These are phyloP conservation scores for Vultur gryphus DNA, from an alignment of 2,797 vertebrate species.

Conservation along the genomic window DNA sequence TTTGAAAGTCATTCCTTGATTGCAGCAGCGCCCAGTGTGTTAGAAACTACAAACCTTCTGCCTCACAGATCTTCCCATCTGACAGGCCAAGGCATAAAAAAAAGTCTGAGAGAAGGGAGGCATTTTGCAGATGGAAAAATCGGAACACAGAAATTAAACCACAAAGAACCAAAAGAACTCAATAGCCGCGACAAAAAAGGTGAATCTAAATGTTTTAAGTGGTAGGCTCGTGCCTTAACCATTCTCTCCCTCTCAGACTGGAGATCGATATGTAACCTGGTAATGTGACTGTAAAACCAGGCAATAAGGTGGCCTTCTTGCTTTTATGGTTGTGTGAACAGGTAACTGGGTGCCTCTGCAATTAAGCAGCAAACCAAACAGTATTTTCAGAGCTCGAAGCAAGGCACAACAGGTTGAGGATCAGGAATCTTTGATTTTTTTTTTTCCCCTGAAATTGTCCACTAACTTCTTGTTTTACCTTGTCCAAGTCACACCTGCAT, in stretches of 20 bases:
- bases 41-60: neutral
- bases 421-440: neutral
- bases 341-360: neutral
- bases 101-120: neutral
- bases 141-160: neutral
- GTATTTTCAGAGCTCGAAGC: neutral
- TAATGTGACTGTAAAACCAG: neutral
- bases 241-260: neutral
- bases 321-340: no score
- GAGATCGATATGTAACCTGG: fast-evolving
- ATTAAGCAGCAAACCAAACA: neutral
- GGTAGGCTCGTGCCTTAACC: fast-evolving
- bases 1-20: neutral
- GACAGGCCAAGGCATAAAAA: no score
- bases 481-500: neutral
- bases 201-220: fast-evolving
- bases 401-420: neutral
- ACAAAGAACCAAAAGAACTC: neutral
- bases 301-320: neutral
- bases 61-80: neutral
- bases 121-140: neutral
- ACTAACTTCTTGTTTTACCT: neutral
- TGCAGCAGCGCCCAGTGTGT: fast-evolving
- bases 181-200: neutral
- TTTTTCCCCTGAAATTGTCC: neutral